Evolutionary conservation across 2,113 vertebrate species (phyloP), one percentile per base, ranked within the genome.

Genomic region (Melanostigma gelatinosum): DNA sequence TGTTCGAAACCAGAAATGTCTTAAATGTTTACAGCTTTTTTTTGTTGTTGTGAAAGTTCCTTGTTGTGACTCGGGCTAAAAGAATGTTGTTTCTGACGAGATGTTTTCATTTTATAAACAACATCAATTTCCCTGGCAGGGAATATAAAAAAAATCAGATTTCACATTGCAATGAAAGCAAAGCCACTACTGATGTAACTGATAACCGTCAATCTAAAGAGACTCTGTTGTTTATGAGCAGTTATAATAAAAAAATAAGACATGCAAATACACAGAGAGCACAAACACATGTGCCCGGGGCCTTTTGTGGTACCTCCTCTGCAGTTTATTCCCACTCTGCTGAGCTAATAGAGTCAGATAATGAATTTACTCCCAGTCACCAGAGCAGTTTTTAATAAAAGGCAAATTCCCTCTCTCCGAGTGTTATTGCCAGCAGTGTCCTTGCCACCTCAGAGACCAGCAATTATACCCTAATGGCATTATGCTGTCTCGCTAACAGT

Each of bases 311-410:
- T 46, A 65, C 76, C 80, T 86, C 78, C 79, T 87, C 70, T 61
- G 63, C 38, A 75, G 79, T 76, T 90, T 85, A 89, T 91, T 91
- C 87, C 88, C 83, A 50, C 48, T 86, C 81, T 90, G 83, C 77
- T 64, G 62, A 80, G 73, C 80, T 92, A 92, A 93, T 92, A 88
- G 88, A 93, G 87, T 92, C 74, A 64, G 88, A 90, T 93, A 94
- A 95, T 94, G 88, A 94, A 94, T 94, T 91, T 94, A 93, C 87
- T 92, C 90, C 82, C 89, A 88, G 90, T 88, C 88, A 90, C 90
- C 85, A 85, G 87, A 89, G 88, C 88, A 91, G 89, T 93, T 94
- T 94, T 94, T 94, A 93, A 94, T 94, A 91, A 94, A 85, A 91
- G 82, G 85, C 78, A 86, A 79, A 92, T 93, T 88, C 83, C 60